Evolutionary conservation across 2,888 invertebrate genomes (phyloP), one percentile per base, ranked within the genome.

Genomic region (Tiphia femorata): DNA sequence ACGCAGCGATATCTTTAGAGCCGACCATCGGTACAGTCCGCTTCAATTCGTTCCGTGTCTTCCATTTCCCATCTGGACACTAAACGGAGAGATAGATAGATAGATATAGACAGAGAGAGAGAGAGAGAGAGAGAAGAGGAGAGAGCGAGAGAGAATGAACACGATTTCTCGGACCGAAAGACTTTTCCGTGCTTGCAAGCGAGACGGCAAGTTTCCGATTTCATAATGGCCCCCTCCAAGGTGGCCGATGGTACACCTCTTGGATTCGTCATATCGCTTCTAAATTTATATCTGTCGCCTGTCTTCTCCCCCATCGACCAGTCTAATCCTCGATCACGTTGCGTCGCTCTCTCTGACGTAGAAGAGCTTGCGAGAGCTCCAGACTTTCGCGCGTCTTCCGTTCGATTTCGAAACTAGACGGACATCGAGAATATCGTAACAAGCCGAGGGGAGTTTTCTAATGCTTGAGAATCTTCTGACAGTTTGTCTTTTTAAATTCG

Each of bases 1-100:
- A 78, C 76, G 78, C 78, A 80, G 71, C 76, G 77, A 76, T 80
- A 80, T 80, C 78, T 80, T 80, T 80, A 80, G 79, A 78, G 75
- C 69, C n/a, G 51, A 70, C 66, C 70, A 71, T 75, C 73, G 58
- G 73, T 76, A 73, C 73, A 73, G 65, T 64, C 62, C 66, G 66
- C 71, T 72, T 64, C 64, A 73, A 64, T 64, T 61, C 66, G 66
- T 71, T 64, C 64, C 64, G 69, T 69, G 67, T 54, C 67, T 72
- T 69, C 58, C 63, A 60, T 62, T 62, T n/a, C n/a, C n/a, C n/a
- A n/a, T n/a, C n/a, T n/a, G n/a, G n/a, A n/a, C n/a, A n/a, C n/a
- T n/a, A 17, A 2, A 19, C 16, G 19, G 12, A 37, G 17, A 37
- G 5, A 37, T n/a, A 37, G 17, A 37, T 12, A 14, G 37, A 14